Percentiles rank a stretch among this genome's conserved stretches.
phyloP scores from a whole-genome alignment of 2,113 vertebrate species.

The Phrynocephalus versicolor region DNA sequence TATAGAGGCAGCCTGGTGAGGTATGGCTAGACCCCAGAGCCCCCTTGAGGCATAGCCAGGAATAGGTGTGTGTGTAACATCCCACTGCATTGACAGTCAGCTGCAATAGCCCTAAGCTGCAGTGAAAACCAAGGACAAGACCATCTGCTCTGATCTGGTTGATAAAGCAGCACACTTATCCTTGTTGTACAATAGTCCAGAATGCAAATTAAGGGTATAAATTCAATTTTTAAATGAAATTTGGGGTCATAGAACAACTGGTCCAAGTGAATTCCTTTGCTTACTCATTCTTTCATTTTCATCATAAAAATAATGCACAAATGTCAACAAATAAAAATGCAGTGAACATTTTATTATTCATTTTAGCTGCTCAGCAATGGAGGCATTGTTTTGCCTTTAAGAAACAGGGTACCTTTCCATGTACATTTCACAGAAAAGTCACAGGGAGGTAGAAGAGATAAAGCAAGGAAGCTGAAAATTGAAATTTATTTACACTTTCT shows the following conservation, averaged over 20 bases:
- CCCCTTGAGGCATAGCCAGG: not conserved
- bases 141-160: not conserved
- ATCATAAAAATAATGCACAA: not conserved
- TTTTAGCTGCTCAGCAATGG: not conserved
- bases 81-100: not conserved
- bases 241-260: no score
- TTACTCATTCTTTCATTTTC: not conserved
- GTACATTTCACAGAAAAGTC: not conserved
- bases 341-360: constrained; percentile 1
- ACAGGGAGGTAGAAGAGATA: not conserved
- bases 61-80: not conserved
- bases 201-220: not conserved
- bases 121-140: not conserved
- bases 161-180: not conserved
- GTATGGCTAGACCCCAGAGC: not conserved
- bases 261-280: no score
- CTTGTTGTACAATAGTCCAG: not conserved
- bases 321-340: not conserved
- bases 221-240: constrained; percentile 6
- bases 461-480: not conserved
- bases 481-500: not conserved
- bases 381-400: not conserved
- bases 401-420: not conserved
- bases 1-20: not conserved
- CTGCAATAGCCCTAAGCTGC: not conserved